Base-by-base conservation (phyloP, 1,140 invertebrate species). In the Heterodera carotae region DNA sequence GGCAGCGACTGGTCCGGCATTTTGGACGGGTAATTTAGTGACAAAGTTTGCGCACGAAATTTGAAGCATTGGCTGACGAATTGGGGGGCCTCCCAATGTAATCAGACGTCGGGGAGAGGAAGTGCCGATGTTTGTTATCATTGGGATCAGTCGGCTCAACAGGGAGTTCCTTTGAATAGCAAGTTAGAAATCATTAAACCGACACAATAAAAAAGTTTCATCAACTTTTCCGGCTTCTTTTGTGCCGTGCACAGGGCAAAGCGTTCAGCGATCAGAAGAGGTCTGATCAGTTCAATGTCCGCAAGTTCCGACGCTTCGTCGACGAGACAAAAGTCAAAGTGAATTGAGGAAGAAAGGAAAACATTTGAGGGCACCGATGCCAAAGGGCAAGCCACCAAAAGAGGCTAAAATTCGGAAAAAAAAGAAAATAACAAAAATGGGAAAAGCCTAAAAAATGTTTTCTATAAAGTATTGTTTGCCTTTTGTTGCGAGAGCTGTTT, bases 301-400 rank as follows among this genome's bases (percentile, higher is more conserved):
- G 62, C 27, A 3, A 66, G 27, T 31, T 66, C 25, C 6, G 29
- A 29, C 25, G 33, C n/a, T 12, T 66, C 62, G 33, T 66, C 62
- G 62, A 66, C 12, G 12, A 66, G 33, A 27, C n/a, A 66, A 66
- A 66, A 66, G 22, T 66, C 62, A 27, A 66, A 66, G 2, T 12
- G 25, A 33, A 7, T n/a, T 62, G 62, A 12, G 62, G 62, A 27
- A n/a, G 62, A 29, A 34, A 66, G 33, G 29, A 66, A 66, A 34
- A 22, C 27, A 29, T 6, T 29, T 29, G 62, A 66, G 0, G 62
- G 29, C 8, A 66, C 62, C 12, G 62, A 66, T 15, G 27, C 29
- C 27, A 66, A 29, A 15, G 62, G 27, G 62, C 29, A 31, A 4
- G 62, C 62, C 27, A 66, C 62, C 8, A 66, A 34, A 66, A 29